These are phyloP conservation scores for Falco novaeseelandiae DNA, from an alignment of 2,797 vertebrate species.

Conservation along the genomic window DNA sequence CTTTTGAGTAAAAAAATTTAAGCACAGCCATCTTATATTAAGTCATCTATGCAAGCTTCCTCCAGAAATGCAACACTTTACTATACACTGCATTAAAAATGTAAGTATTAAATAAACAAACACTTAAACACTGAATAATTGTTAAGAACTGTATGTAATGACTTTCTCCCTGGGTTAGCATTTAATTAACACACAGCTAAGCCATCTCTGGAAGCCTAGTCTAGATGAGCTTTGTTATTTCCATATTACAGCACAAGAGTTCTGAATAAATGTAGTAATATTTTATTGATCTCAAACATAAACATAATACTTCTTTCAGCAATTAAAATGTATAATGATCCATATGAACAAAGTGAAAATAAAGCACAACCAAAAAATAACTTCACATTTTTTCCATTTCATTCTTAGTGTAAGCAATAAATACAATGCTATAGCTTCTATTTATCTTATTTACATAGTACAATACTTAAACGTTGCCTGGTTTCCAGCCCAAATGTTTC, in stretches of 20 bases:
- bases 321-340: constrained; percentile 45
- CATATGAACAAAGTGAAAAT: constrained; percentile 50
- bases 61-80: background rate
- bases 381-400: constrained; percentile 66
- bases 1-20: background rate
- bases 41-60: background rate
- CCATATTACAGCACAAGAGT: background rate
- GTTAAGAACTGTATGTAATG: background rate
- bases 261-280: background rate
- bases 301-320: constrained; percentile 36
- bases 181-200: background rate
- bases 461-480: constrained; percentile 22
- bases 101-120: background rate
- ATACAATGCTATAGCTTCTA: constrained; percentile 39
- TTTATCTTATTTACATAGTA: constrained; percentile 61
- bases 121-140: background rate
- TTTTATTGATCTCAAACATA: constrained; percentile 63
- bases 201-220: background rate
- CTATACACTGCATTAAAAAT: background rate
- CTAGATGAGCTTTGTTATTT: background rate
- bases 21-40: background rate
- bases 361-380: constrained; percentile 41
- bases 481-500: constrained; percentile 43
- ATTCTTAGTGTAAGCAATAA: constrained; percentile 61
- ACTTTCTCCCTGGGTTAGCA: background rate